Percentiles rank a stretch among this genome's conserved stretches.
phyloP scores from a whole-genome alignment of 2,888 invertebrate genomes.

The Melipona beecheii region DNA sequence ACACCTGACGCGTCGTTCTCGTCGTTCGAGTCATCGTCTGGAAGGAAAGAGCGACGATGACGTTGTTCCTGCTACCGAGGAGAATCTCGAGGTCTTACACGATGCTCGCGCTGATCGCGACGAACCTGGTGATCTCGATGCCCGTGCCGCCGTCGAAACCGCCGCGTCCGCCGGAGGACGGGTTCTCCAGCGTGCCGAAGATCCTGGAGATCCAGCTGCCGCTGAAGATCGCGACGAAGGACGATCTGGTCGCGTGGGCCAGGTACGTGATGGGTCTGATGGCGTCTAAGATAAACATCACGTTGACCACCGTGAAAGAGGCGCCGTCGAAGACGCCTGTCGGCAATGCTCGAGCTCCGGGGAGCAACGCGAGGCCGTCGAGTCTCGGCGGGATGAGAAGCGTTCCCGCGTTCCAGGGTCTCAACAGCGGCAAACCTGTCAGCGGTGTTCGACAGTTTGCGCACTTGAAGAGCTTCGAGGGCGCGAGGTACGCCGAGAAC shows the following conservation, averaged over 20 bases:
- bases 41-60: conserved; percentile 9
- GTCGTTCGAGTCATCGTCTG: neutral
- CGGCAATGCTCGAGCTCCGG: neutral
- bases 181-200: conserved; percentile 64
- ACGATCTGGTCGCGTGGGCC: conserved; percentile 79
- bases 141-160: conserved; percentile 38
- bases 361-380: neutral
- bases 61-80: conserved; percentile 33
- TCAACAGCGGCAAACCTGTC: neutral
- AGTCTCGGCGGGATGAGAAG: neutral
- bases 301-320: conserved; percentile 65
- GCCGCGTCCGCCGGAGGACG: conserved; percentile 32
- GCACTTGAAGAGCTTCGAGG: neutral
- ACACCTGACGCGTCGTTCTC: neutral
- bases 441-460: neutral
- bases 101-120: conserved; percentile 45
- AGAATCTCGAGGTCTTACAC: conserved; percentile 24
- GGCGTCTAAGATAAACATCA: conserved; percentile 81
- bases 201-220: conserved; percentile 77
- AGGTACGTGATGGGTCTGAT: conserved; percentile 80
- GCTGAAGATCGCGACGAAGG: conserved; percentile 73
- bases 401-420: no score
- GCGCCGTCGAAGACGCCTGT: neutral
- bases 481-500: conserved; percentile 30
- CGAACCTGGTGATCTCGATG: conserved; percentile 50